Evolutionary conservation across 2,797 vertebrate genomes (phyloP).

Genomic region (Anguilla megastoma): DNA sequence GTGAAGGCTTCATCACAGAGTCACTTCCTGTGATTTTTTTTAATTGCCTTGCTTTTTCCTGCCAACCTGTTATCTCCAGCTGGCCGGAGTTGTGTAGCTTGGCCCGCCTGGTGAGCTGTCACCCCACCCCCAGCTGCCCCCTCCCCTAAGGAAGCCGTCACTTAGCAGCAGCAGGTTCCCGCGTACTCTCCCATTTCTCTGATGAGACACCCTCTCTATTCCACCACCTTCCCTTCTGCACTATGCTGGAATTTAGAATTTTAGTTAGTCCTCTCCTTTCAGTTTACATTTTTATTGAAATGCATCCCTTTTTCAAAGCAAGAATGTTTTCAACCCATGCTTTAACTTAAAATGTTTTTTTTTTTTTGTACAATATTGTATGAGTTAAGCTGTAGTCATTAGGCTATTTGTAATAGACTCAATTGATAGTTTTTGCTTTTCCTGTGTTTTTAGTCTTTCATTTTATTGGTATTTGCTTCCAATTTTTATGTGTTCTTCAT

Average conservation of each 20-base stretch:
- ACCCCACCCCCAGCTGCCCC: slow-evolving; percentile 13
- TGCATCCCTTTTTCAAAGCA: not conserved
- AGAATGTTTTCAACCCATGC: not conserved
- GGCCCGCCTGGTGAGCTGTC: not conserved
- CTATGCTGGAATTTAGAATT: not conserved
- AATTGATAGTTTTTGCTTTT: no score
- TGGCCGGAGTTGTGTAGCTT: not conserved
- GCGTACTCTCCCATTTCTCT: not conserved
- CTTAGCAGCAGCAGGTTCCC: not conserved
- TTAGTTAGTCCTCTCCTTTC: not conserved
- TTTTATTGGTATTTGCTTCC: no score
- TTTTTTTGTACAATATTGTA: not conserved
- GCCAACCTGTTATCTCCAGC: slow-evolving; percentile 20
- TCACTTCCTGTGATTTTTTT: slow-evolving; percentile 28
- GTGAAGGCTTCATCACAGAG: not conserved
- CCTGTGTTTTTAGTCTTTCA: not conserved
- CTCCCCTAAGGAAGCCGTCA: slow-evolving; percentile 19
- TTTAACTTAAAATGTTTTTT: not conserved
- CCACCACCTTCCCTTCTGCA: not conserved
- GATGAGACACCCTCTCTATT: not conserved
- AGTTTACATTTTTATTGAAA: not conserved
- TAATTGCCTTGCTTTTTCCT: slow-evolving; percentile 30
- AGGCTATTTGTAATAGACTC: not conserved
- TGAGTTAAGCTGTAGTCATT: not conserved
- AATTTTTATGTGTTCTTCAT: not conserved